These are phyloP conservation scores for Orthosia gracilis DNA, from an alignment of 2,888 invertebrate genomes.

Conservation along the genomic window DNA sequence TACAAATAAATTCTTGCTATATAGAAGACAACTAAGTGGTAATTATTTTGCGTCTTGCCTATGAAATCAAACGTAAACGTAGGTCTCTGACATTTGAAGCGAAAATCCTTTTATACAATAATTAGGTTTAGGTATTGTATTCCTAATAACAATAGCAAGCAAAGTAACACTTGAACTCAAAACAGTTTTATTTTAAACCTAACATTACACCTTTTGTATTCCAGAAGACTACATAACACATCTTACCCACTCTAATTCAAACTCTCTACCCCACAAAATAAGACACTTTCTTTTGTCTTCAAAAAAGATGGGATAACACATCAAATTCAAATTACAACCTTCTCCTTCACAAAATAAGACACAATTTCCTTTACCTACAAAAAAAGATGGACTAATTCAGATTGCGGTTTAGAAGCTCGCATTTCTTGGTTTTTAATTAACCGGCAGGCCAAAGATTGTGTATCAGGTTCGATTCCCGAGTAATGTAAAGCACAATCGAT, in stretches of 20 bases:
- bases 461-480: conserved; percentile 62
- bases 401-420: conserved; percentile 51
- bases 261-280: accelerated
- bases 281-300: conserved; percentile 4
- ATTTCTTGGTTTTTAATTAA: conserved; percentile 67
- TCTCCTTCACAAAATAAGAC: accelerated
- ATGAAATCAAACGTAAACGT: too few relatives aligned
- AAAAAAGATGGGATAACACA: conserved; percentile 22
- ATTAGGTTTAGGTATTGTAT: background rate
- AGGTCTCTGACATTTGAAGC: background rate
- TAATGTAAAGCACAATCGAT: conserved; percentile 65
- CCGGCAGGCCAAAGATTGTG: conserved; percentile 59
- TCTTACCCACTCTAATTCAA: background rate
- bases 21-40: too few relatives aligned
- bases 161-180: conserved; percentile 10
- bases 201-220: conserved; percentile 16
- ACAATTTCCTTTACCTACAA: conserved; percentile 1
- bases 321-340: background rate
- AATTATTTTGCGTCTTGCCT: too few relatives aligned
- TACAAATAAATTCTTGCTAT: too few relatives aligned
- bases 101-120: background rate
- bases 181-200: conserved; percentile 36
- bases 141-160: conserved; percentile 13
- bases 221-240: background rate
- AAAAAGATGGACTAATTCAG: conserved; percentile 37